phyloP scores from a whole-genome alignment of 2,113 vertebrate genomes.

The Carassius gibelio region DNA sequence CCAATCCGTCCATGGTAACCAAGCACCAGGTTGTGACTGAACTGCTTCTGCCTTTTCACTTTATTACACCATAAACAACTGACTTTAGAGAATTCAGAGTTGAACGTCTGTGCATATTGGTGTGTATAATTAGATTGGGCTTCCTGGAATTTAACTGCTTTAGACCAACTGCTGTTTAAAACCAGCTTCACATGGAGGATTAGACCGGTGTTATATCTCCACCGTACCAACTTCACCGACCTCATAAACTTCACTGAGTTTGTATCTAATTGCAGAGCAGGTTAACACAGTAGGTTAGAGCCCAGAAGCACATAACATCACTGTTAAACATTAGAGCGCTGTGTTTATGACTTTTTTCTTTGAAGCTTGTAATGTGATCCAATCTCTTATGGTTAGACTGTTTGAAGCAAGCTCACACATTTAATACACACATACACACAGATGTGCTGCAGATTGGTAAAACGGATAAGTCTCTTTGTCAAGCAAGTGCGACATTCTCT shows the following conservation, averaged over 20 bases:
- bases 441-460: conserved; percentile 18
- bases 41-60: conserved; percentile 35
- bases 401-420: not conserved
- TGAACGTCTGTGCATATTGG: conserved; percentile 21
- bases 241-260: conserved; percentile 45
- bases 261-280: conserved; percentile 44
- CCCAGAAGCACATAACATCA: conserved; percentile 10
- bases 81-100: not conserved
- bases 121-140: not conserved
- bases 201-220: conserved; percentile 51
- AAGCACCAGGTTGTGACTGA: conserved; percentile 42
- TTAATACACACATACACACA: conserved; percentile 17
- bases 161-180: conserved; percentile 54
- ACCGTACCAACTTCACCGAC: conserved; percentile 33
- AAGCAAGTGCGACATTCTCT: conserved; percentile 15
- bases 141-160: conserved; percentile 42
- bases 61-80: conserved; percentile 38
- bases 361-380: not conserved
- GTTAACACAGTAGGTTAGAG: conserved; percentile 19
- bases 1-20: conserved; percentile 56
- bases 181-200: conserved; percentile 42
- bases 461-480: conserved; percentile 18
- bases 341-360: conserved; percentile 46
- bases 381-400: not conserved
- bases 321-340: conserved; percentile 13